Evolutionary conservation across 2,113 vertebrate species (phyloP).

Genomic region (Eurypyga helias): DNA sequence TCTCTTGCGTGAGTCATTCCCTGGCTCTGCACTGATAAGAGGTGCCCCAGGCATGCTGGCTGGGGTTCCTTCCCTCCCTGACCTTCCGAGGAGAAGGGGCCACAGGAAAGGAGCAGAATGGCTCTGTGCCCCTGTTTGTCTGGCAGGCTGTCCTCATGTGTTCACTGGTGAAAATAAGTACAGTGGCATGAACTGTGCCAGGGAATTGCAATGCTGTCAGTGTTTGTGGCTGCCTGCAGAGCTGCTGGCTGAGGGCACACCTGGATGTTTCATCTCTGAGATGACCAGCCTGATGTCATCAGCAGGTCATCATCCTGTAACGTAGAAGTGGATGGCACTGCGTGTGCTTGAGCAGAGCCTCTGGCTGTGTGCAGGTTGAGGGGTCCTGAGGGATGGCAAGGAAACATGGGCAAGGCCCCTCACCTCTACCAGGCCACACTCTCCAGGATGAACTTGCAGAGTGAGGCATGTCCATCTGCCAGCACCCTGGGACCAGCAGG

Average conservation of each 20-base stretch:
- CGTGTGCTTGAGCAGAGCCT: neutral
- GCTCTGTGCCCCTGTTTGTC: accelerated
- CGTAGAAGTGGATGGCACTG: accelerated
- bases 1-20: neutral
- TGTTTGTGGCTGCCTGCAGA: neutral
- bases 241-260: neutral
- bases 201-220: neutral
- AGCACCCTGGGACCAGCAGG: neutral
- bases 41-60: neutral
- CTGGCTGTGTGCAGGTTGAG: accelerated
- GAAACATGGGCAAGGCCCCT: neutral
- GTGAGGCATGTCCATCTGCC: accelerated
- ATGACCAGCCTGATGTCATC: neutral
- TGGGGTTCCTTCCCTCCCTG: neutral
- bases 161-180: neutral
- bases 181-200: accelerated
- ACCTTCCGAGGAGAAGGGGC: neutral
- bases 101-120: neutral
- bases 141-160: neutral
- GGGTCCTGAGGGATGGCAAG: accelerated
- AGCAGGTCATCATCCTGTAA: neutral
- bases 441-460: neutral
- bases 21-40: neutral
- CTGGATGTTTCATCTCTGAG: accelerated
- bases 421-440: neutral